Evolutionary conservation across 1,140 invertebrate genomes (phyloP), one percentile per base, ranked within the genome.

Genomic region (Scaptomyza pallida): DNA sequence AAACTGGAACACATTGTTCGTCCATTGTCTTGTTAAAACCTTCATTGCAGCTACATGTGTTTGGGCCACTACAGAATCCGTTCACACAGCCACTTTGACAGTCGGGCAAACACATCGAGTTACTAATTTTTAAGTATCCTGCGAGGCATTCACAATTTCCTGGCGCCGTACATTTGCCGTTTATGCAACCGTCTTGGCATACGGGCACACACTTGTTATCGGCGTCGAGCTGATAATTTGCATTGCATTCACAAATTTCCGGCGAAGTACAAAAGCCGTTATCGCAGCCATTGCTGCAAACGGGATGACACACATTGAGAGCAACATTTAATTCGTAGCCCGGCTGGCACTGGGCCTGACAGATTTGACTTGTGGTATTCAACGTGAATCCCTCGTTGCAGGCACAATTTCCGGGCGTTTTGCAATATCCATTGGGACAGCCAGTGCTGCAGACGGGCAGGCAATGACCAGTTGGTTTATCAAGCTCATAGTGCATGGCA

Each of bases 181-280:
- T 72, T 8, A 37, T 3, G 23, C 73, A 75, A 2, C 52, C 52
- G 19, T 50, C 45, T 15, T 59, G 15, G 16, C 73, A 75, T 9
- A 61, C 52, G 12, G 73, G 69, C 23, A 41, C 40, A 17, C 73
- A 75, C 1, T 57, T 72, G 23, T 72, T 72, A 57, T 83, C 72
- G 10, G 43, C 3, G 6, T 82, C 55, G 91, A 94, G 64, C 92
- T 93, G 80, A 93, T 95, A 61, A 40, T 71, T 51, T 13, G 9
- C 45, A 17, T 85, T 65, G 56, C 79, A 83, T 12, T 68, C 37
- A 12, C 76, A 86, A 9, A 52, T 30, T 9, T 82, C 56, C 10
- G 79, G 79, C 3, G 67, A 80, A 8, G 50, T 33, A 13, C 79
- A 83, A 17, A 75, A 41, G 0, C 79, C 79, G n/a, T 83, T 83